These are phyloP conservation scores for Pica pica DNA, from an alignment of 2,113 vertebrate genomes.

Conservation along the genomic window DNA sequence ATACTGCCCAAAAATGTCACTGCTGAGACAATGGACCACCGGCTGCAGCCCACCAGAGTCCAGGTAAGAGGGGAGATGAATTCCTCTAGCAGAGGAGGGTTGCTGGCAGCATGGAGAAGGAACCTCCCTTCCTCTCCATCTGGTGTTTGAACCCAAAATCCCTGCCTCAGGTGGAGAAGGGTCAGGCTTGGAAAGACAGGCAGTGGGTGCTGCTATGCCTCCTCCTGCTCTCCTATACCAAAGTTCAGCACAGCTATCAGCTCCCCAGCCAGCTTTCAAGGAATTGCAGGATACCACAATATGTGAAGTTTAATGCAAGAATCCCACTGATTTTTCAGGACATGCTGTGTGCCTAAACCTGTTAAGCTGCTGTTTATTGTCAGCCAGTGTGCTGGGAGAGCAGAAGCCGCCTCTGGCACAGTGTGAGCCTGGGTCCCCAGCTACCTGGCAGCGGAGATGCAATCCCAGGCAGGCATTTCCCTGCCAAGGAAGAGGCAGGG, in stretches of 20 bases:
- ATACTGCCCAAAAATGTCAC: slow-evolving; percentile 80
- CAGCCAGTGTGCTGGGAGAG: neutral
- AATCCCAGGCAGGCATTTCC: neutral
- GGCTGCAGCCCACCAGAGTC: slow-evolving; percentile 83
- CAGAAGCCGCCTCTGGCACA: neutral
- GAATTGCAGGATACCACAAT: neutral
- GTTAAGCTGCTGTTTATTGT: neutral
- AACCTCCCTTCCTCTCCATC: neutral
- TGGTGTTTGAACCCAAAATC: neutral
- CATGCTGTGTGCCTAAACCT: neutral
- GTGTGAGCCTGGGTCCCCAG: neutral
- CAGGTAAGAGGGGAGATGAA: slow-evolving; percentile 73
- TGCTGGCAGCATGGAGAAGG: neutral
- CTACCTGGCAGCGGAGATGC: neutral
- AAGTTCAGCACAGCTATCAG: neutral
- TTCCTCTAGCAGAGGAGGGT: neutral
- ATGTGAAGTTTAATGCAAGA: neutral
- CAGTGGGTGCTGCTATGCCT: neutral
- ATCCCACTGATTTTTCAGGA: neutral
- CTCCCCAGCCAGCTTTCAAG: neutral
- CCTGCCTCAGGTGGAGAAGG: neutral
- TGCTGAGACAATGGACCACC: slow-evolving; percentile 83
- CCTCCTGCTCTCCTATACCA: neutral
- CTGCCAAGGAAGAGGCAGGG: slow-evolving; percentile 1
- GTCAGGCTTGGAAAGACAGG: neutral